These are phyloP conservation scores for Tromatobia lineatoria DNA, from an alignment of 2,888 invertebrate genomes.

Conservation along the genomic window DNA sequence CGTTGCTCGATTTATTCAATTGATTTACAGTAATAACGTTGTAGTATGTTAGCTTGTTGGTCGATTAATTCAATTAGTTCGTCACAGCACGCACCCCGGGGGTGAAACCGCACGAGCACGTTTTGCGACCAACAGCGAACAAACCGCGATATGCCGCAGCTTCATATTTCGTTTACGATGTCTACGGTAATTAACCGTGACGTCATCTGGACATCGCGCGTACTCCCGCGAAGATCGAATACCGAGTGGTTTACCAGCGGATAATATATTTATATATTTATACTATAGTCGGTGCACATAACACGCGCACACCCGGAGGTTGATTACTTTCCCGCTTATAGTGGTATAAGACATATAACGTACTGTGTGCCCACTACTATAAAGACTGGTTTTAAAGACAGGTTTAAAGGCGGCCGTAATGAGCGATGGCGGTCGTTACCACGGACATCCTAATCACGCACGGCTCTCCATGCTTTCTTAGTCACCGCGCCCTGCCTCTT, in stretches of 20 bases:
- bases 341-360: slow-evolving; percentile 12
- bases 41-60: slow-evolving; percentile 23
- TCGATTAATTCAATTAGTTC: slow-evolving; percentile 63
- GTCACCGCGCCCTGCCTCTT: neutral
- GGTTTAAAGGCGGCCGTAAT: slow-evolving; percentile 64
- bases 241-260: neutral
- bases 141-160: slow-evolving; percentile 44
- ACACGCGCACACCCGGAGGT: slow-evolving; percentile 60
- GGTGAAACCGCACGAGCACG: slow-evolving; percentile 49
- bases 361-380: slow-evolving; percentile 23
- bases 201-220: slow-evolving; percentile 62
- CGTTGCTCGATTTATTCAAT: slow-evolving; percentile 39
- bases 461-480: slow-evolving; percentile 23
- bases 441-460: slow-evolving; percentile 68
- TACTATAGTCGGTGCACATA: slow-evolving; percentile 25
- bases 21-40: slow-evolving; percentile 47
- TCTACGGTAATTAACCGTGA: slow-evolving; percentile 70
- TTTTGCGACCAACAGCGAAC: slow-evolving; percentile 4
- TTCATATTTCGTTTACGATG: slow-evolving; percentile 66
- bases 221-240: slow-evolving; percentile 47
- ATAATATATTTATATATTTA: slow-evolving; percentile 18
- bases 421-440: slow-evolving; percentile 65
- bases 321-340: slow-evolving; percentile 67
- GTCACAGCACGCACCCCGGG: slow-evolving; percentile 55
- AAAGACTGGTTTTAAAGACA: slow-evolving; percentile 67